phyloP scores from a whole-genome alignment of 2,888 invertebrate species.

The Polydrusus cervinus region DNA sequence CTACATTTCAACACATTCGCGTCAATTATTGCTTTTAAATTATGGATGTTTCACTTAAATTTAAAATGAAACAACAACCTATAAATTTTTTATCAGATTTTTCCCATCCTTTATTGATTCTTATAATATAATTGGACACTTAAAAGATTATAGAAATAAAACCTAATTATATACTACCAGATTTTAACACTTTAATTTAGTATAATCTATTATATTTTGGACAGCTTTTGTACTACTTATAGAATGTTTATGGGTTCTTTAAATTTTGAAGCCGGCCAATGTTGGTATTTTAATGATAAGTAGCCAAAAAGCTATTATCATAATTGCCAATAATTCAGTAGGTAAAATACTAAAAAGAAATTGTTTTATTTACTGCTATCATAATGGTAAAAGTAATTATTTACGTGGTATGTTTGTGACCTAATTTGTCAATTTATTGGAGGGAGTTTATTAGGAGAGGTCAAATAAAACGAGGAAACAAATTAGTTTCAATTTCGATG shows the following conservation, averaged over 20 bases:
- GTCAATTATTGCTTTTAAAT: conserved; percentile 5
- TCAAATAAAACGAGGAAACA: no score
- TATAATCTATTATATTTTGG: conserved; percentile 28
- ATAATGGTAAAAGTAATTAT: no score
- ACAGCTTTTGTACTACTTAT: conserved; percentile 14
- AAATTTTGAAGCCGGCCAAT: not conserved
- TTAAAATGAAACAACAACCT: conserved; percentile 1
- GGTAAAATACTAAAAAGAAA: not conserved
- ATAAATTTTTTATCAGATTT: conserved; percentile 24
- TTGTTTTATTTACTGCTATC: no score
- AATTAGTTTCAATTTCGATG: no score
- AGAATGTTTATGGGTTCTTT: conserved; percentile 4
- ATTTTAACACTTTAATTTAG: conserved; percentile 32
- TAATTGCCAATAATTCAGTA: not conserved
- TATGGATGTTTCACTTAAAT: conserved; percentile 8
- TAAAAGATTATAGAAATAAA: conserved; percentile 20
- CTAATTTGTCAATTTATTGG: no score
- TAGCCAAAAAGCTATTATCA: not conserved
- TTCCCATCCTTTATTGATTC: conserved; percentile 25
- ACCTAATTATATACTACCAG: conserved; percentile 21
- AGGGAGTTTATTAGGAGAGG: no score
- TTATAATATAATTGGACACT: conserved; percentile 27
- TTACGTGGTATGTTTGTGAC: no score
- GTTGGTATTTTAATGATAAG: conserved; percentile 1
- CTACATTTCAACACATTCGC: not conserved